Conservation (phyloP, 2,113 vertebrate species). For the Columba janthina region DNA sequence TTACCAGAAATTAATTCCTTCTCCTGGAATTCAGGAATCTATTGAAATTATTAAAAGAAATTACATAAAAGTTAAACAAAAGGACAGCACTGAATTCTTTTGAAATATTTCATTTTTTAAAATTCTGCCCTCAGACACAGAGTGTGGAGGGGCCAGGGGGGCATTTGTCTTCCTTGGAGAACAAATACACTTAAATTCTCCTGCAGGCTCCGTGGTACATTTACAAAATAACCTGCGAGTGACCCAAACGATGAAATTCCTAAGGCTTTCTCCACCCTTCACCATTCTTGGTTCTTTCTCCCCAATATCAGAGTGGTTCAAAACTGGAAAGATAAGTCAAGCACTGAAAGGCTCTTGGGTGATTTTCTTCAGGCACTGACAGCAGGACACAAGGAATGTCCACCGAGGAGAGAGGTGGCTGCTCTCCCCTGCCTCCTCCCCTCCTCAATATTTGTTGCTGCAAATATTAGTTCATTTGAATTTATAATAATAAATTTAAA, state of each 20-base stretch:
- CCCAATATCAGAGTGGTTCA: not conserved
- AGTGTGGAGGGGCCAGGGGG: not conserved
- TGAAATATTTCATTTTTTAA: not conserved
- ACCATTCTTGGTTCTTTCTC: not conserved
- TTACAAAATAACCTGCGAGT: not conserved
- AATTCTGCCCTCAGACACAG: not conserved
- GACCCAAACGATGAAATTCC: not conserved
- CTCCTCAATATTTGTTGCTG: not conserved
- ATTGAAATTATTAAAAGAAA: not conserved
- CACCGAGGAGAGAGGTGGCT: rapidly evolving
- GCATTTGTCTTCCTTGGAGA: not conserved
- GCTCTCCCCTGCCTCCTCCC: not conserved
- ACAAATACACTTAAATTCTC: not conserved
- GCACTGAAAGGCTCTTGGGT: not conserved
- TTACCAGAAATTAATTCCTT: not conserved
- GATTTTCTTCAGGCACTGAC: not conserved
- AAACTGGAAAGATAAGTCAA: not conserved
- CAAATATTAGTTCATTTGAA: not conserved
- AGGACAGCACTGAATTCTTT: not conserved
- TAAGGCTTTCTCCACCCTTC: not conserved
- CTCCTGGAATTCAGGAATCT: not conserved
- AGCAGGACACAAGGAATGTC: rapidly evolving
- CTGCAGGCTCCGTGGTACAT: not conserved
- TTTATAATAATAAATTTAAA: not conserved
- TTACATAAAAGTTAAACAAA: not conserved